Percentiles rank a stretch among this genome's conserved stretches.
Evolutionary conservation across 2,113 vertebrate species (phyloP).

Genomic region (Fukomys damarensis): DNA sequence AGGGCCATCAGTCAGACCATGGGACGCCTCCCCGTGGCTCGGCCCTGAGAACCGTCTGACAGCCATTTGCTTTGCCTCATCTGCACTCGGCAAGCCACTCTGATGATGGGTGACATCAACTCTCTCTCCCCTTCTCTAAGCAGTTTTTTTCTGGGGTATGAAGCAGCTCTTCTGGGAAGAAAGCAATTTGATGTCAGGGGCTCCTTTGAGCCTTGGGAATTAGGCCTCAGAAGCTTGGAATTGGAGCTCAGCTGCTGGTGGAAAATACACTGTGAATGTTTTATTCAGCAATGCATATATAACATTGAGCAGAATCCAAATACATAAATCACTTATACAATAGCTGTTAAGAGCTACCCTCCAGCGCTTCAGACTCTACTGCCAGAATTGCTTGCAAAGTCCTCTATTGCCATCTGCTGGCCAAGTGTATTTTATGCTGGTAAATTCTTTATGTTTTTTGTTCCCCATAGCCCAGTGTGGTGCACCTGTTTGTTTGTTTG

Average conservation of each 20-base stretch:
- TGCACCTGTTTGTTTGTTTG: too few species aligned
- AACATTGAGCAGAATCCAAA: conserved; percentile 80
- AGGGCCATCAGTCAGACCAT: neutral
- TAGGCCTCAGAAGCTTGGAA: conserved; percentile 70
- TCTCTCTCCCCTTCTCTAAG: neutral
- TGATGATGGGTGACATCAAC: neutral
- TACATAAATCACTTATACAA: conserved; percentile 81
- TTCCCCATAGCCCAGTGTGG: neutral
- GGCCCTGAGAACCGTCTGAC: neutral
- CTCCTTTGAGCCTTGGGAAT: conserved; percentile 75
- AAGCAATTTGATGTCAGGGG: conserved; percentile 73
- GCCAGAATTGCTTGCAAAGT: conserved; percentile 78
- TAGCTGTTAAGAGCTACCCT: conserved; percentile 82
- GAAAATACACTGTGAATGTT: conserved; percentile 75
- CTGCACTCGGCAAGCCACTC: neutral
- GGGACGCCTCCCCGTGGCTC: neutral
- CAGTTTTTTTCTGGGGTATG: conserved; percentile 34
- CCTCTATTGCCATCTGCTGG: conserved; percentile 87
- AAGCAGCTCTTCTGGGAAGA: conserved; percentile 53
- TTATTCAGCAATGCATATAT: conserved; percentile 81
- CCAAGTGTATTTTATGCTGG: neutral
- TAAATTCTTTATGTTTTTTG: neutral
- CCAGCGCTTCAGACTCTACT: conserved; percentile 64
- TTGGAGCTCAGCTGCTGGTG: conserved; percentile 76
- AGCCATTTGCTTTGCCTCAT: conserved; percentile 18